A percentile compares a stretch with the other conserved stretches of the same genome.
phyloP scores from a whole-genome alignment of 2,888 invertebrate genomes.

The Andricus quercusramuli region DNA sequence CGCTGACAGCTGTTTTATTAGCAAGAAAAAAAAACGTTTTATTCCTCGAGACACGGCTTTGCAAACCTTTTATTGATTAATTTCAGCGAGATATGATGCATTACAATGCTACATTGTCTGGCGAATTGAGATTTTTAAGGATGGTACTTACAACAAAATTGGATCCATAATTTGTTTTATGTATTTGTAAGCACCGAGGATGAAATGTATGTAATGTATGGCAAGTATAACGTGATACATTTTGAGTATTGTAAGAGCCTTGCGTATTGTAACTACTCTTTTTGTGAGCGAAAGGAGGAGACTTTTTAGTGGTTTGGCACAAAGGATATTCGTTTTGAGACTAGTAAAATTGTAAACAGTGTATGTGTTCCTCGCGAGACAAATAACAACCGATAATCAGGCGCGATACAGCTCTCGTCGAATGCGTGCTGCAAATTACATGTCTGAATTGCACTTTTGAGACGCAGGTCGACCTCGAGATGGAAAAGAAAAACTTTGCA shows the following conservation, averaged over 20 bases:
- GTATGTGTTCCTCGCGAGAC: slow-evolving; percentile 32
- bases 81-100: not conserved
- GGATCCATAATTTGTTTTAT: slow-evolving; percentile 11
- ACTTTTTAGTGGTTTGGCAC: slow-evolving; percentile 14
- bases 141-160: not conserved
- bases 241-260: slow-evolving; percentile 5
- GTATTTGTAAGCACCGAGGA: not conserved
- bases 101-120: slow-evolving; percentile 28
- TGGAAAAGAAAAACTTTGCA: slow-evolving; percentile 30
- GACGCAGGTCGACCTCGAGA: slow-evolving; percentile 41
- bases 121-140: not conserved
- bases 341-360: slow-evolving; percentile 19
- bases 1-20: slow-evolving; percentile 20
- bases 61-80: slow-evolving; percentile 21
- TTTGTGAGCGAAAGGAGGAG: not conserved
- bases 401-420: slow-evolving; percentile 34
- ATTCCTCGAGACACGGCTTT: not conserved
- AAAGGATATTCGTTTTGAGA: slow-evolving; percentile 36
- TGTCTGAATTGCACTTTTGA: slow-evolving; percentile 40
- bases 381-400: slow-evolving; percentile 42
- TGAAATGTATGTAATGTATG: not conserved
- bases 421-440: slow-evolving; percentile 42
- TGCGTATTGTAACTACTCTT: slow-evolving; percentile 8
- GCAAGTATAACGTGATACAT: not conserved
- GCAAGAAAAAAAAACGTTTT: not conserved